These are phyloP conservation scores for Sceliomorpha sp. DNA, from an alignment of 2,888 invertebrate genomes.

Conservation along the genomic window DNA sequence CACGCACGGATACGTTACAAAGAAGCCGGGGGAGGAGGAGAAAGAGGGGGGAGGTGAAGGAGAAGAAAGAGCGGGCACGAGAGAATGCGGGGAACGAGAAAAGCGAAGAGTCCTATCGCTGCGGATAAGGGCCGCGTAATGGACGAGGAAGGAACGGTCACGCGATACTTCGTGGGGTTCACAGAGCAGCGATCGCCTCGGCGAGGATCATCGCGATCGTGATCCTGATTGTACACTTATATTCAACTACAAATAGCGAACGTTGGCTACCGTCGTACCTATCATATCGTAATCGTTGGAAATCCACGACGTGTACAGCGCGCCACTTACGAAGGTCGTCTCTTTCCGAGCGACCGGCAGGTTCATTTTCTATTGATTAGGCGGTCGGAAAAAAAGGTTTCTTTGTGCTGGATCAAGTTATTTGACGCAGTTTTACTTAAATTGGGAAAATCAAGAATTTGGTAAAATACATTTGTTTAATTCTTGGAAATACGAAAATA, in stretches of 20 bases:
- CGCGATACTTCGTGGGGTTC: constrained; percentile 61
- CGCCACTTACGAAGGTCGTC: constrained; percentile 29
- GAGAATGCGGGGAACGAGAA: constrained; percentile 45
- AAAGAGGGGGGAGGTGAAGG: not conserved
- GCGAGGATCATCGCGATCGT: constrained; percentile 50
- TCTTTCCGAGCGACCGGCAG: constrained; percentile 29
- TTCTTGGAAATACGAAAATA: too few relatives aligned
- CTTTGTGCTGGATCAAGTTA: constrained; percentile 13
- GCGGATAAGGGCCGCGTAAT: constrained; percentile 61
- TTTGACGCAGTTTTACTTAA: too few relatives aligned
- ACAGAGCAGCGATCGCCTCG: constrained; percentile 33
- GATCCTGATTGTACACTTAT: constrained; percentile 49
- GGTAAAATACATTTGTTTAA: too few relatives aligned
- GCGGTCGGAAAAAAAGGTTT: constrained; percentile 3
- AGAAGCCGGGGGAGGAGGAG: not conserved
- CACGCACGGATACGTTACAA: not conserved
- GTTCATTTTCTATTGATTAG: constrained; percentile 29
- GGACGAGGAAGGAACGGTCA: constrained; percentile 63
- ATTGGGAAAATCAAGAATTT: too few relatives aligned
- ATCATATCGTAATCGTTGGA: constrained; percentile 37
- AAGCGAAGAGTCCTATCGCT: constrained; percentile 41
- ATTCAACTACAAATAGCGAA: constrained; percentile 49
- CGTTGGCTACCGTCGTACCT: constrained; percentile 50
- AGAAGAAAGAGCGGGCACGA: constrained; percentile 18
- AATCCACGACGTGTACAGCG: constrained; percentile 20